Evolutionary conservation across 2,797 vertebrate species (phyloP).

Genomic region (Champsocephalus esox): DNA sequence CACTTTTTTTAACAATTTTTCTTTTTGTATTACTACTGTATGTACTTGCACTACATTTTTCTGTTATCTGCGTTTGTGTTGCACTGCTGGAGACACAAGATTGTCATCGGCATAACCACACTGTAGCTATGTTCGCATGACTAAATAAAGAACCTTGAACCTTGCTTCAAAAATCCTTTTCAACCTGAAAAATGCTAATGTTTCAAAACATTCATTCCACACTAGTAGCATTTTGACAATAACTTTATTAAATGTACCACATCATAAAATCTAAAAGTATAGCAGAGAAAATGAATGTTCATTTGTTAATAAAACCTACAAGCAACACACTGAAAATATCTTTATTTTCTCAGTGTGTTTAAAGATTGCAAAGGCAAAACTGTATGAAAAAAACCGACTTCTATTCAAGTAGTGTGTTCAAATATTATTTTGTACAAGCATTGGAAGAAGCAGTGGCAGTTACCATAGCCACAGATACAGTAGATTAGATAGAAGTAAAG

Average conservation of each 20-base stretch:
- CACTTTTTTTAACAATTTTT: no score
- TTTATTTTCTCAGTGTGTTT: conserved; percentile 17
- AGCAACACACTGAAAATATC: conserved; percentile 31
- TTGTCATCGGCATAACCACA: no score
- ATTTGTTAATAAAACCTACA: conserved; percentile 16
- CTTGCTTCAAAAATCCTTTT: background rate
- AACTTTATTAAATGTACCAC: conserved; percentile 65
- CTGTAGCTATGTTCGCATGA: no score
- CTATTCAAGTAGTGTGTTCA: conserved; percentile 33
- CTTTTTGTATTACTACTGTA: no score
- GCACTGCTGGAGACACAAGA: no score
- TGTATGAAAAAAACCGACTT: conserved; percentile 19
- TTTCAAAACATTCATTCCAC: conserved; percentile 17
- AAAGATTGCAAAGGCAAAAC: conserved; percentile 5
- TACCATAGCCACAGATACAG: conserved; percentile 9
- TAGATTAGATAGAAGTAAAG: conserved; percentile 13
- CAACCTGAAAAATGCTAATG: background rate
- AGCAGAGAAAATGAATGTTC: conserved; percentile 10
- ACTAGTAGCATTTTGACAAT: conserved; percentile 22
- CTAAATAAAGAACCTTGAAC: no score
- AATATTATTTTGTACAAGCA: conserved; percentile 7
- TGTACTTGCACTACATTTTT: no score
- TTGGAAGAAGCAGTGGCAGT: conserved; percentile 9
- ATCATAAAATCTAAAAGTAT: conserved; percentile 3
- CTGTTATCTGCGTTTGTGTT: no score